Conservation (phyloP, 2,888 invertebrate species). For the Sericinus montela region DNA sequence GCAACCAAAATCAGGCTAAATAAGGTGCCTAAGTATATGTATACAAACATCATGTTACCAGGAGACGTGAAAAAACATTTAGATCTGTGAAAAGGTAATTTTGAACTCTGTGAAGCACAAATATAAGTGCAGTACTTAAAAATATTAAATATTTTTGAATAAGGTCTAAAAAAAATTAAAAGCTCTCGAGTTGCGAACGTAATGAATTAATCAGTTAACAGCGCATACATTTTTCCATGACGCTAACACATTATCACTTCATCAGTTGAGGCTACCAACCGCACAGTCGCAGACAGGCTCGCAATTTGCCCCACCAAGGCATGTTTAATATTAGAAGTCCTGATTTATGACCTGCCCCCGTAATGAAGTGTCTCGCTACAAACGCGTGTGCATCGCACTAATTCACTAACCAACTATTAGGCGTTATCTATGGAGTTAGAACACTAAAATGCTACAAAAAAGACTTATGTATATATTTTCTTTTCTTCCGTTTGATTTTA, state of each 20-base stretch:
- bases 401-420: constrained; percentile 70
- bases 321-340: constrained; percentile 80
- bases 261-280: constrained; percentile 40
- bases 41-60: too few relatives aligned
- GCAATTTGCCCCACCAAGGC: constrained; percentile 75
- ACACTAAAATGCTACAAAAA: background rate
- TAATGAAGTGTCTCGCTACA: constrained; percentile 77
- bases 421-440: constrained; percentile 25
- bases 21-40: too few relatives aligned
- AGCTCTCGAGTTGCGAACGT: too few relatives aligned
- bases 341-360: constrained; percentile 74
- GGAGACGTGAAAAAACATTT: too few relatives aligned
- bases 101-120: too few relatives aligned
- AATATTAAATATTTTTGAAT: too few relatives aligned
- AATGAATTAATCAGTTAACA: constrained; percentile 16
- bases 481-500: too few relatives aligned
- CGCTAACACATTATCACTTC: constrained; percentile 36
- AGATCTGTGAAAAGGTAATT: too few relatives aligned
- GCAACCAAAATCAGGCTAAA: too few relatives aligned
- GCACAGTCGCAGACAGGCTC: constrained; percentile 50
- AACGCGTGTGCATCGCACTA: constrained; percentile 72
- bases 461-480: too few relatives aligned
- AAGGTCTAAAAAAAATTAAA: too few relatives aligned
- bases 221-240: constrained; percentile 31
- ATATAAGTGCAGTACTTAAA: too few relatives aligned